Base-by-base conservation (phyloP, 1,140 invertebrate genomes). In the Proales similis region DNA sequence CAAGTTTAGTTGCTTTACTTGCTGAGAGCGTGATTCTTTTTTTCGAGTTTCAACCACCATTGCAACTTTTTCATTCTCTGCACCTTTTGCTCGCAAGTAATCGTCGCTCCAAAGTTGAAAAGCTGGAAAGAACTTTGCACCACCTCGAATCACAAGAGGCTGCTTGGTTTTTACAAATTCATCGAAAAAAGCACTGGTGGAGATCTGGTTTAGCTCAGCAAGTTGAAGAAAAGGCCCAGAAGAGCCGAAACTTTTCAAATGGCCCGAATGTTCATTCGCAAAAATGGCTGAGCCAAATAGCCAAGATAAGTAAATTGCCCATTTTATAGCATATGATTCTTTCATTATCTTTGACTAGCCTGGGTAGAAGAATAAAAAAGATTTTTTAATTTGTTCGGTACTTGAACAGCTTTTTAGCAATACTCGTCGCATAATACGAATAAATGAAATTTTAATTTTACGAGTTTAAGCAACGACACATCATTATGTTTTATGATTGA, bases 31-130 rank as follows among this genome's bases (percentile, higher is more conserved):
- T 47, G 69, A 63, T 51, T 76, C 74, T 51, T 74, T 74, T 62
- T 75, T 75, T 36, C 20, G 61, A 0, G 67, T 71, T 67, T 75
- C 73, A 12, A 73, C 63, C 1, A 62, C 24, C 14, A 74, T 66
- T 45, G 33, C 24, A 7, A 48, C 33, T 19, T 67, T 14, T 26
- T 69, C 63, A 17, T 48, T 39, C 12, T 68, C 65, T 22, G 67
- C 51, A 3, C 68, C 60, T 11, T 67, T 38, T 4, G 48, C 32
- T 19, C 68, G 30, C 32, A 74, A 72, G 63, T 74, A 73, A 45
- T 70, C 67, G 51, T 73, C 71, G 12, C 65, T 70, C 73, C 73
- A 74, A 38, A 66, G 51, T 19, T 7, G 30, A 48, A 70, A 70
- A 4, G 72, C 72, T 9, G 66, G 65, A 6, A 68, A 70, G 36